Base-by-base conservation (phyloP, 2,797 vertebrate species). In the Myotis daubentonii region DNA sequence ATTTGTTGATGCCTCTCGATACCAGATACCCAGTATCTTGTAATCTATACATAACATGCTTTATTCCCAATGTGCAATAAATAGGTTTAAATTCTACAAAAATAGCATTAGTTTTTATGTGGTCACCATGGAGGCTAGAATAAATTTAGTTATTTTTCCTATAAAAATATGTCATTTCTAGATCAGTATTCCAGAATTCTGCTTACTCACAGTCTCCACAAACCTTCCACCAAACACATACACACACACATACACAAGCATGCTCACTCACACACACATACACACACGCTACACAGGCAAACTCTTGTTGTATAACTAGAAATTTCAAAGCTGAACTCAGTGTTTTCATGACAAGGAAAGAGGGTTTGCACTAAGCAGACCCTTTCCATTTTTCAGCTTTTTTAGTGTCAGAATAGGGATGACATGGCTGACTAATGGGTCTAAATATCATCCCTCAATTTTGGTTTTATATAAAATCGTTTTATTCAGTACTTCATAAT, bases 171-270 rank as follows among this genome's bases (percentile, higher is more conserved):
- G 47, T 66, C 33, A 94, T 92, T 94, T 95, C 47, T 79, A 62
- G 44, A 95, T 55, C 51, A 81, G 17, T 60, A 30, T 93, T 88
- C 44, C 53, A 78, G 71, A 79, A 74, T 91, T 95, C 60, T 94
- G 86, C 55, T 81, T 92, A 78, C 41, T 88, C 87, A 79, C 19
- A 49, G 6, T 72, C 41, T 62, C 47, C 60, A 70, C 8, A 38
- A 66, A 57, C 3, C 4, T 1, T 4, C 19, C 23, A 11, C 41
- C 60, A 76, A 66, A 30, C 33, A 5, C 17, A 55, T 3, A 11
- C 5, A 16, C n/a, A 36, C 41, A 74, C 72, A 25, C 30, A 36
- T 9, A 25, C 17, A 49, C 30, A 65, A 41, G 33, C 38, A 74
- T 9, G 8, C 17, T 75, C 16, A 19, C 44, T 5, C 38, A 33